phyloP scores from a whole-genome alignment of 2,113 vertebrate species.

The Myodes glareolus region DNA sequence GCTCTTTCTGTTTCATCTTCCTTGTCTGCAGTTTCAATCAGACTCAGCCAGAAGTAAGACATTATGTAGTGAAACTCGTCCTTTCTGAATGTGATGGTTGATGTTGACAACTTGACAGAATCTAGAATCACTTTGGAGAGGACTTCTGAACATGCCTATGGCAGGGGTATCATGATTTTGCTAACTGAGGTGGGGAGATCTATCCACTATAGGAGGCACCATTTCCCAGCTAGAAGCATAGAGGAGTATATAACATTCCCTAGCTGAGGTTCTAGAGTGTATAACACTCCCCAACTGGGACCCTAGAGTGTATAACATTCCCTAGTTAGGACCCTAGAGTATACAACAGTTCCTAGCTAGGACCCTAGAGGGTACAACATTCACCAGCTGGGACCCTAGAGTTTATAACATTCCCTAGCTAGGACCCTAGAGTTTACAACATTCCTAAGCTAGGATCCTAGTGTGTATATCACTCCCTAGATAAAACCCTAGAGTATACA shows the following conservation, averaged over 20 bases:
- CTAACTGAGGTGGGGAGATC: neutral
- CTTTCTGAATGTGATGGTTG: neutral
- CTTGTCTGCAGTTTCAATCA: neutral
- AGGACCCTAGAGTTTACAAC: neutral
- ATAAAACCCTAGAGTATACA: neutral
- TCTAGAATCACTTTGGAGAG: neutral
- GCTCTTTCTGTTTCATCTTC: neutral
- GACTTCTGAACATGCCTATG: neutral
- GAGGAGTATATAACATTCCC: neutral
- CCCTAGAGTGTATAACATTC: neutral
- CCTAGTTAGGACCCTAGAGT: neutral
- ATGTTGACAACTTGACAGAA: neutral
- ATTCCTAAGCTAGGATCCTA: too few relatives aligned
- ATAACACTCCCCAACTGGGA: neutral
- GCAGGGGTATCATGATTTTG: neutral
- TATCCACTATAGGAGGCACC: neutral
- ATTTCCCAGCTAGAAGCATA: neutral
- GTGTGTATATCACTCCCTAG: neutral
- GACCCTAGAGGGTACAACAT: neutral
- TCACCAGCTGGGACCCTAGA: neutral
- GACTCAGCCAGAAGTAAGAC: neutral
- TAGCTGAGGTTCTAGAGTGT: neutral
- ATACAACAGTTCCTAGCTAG: rapidly evolving
- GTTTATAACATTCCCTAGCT: neutral
- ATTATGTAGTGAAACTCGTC: neutral